phyloP scores from a whole-genome alignment of 2,888 invertebrate species.

The Drosophila quinaria region DNA sequence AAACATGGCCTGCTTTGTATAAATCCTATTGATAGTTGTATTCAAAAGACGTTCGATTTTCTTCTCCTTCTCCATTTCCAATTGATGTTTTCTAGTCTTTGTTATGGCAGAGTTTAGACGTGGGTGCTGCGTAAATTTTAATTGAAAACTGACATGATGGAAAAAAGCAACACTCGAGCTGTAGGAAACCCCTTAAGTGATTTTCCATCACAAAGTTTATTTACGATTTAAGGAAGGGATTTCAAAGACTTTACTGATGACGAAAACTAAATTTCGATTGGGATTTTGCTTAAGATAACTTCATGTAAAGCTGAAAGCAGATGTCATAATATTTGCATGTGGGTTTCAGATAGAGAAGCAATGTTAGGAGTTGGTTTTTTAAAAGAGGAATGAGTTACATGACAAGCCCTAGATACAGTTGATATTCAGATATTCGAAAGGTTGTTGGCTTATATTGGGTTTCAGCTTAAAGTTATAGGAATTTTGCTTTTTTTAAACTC shows the following conservation, averaged over 20 bases:
- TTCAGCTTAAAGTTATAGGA: too few species aligned
- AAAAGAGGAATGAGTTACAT: background rate
- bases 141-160: constrained; percentile 27
- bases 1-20: background rate
- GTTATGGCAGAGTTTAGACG: constrained; percentile 16
- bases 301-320: background rate
- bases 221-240: background rate
- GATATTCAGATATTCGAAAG: too few species aligned
- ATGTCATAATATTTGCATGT: background rate
- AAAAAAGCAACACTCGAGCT: background rate
- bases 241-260: background rate
- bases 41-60: constrained; percentile 4
- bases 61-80: constrained; percentile 6
- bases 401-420: too few species aligned
- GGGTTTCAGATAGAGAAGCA: background rate
- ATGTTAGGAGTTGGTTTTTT: background rate
- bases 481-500: too few species aligned
- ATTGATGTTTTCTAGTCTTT: constrained; percentile 10
- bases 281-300: background rate
- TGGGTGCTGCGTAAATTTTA: constrained; percentile 34
- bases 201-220: background rate
- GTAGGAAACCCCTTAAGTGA: background rate
- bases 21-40: constrained; percentile 21
- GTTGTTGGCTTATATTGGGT: too few species aligned
- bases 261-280: background rate